Conservation (phyloP, 2,888 invertebrate genomes). For the Apocheima hispidaria region DNA sequence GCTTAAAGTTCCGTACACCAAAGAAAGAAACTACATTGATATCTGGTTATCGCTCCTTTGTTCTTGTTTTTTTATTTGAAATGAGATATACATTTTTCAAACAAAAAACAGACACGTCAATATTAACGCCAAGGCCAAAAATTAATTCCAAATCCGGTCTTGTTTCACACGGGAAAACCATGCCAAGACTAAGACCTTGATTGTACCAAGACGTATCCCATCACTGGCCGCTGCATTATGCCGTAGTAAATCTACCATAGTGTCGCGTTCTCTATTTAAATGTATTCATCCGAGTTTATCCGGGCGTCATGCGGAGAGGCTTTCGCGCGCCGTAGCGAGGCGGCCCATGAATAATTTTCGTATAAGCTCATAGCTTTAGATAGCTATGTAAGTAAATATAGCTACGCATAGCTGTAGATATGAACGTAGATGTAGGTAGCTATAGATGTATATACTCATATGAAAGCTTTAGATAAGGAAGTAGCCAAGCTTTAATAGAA, state of each 20-base stretch:
- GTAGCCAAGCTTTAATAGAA: not conserved
- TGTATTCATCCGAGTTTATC: slow-evolving; percentile 84
- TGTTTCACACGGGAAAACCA: too few species aligned
- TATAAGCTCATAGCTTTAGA: slow-evolving; percentile 65
- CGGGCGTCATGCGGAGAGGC: slow-evolving; percentile 80
- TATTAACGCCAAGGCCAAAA: not conserved
- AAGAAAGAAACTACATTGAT: too few species aligned
- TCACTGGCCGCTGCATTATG: slow-evolving; percentile 69
- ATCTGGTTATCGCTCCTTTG: too few species aligned
- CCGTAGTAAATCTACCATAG: slow-evolving; percentile 78
- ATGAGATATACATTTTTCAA: too few species aligned
- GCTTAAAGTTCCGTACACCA: too few species aligned
- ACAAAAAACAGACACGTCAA: not conserved
- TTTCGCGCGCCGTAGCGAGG: slow-evolving; percentile 70
- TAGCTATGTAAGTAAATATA: slow-evolving; percentile 44
- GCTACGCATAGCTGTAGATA: slow-evolving; percentile 24
- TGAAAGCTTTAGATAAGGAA: slow-evolving; percentile 9
- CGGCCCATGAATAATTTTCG: slow-evolving; percentile 78
- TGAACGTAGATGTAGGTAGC: slow-evolving; percentile 19
- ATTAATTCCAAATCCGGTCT: not conserved
- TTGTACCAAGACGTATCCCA: slow-evolving; percentile 31
- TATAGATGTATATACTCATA: slow-evolving; percentile 2
- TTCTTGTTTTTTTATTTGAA: too few species aligned
- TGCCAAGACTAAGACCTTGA: not conserved
- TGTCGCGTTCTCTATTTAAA: slow-evolving; percentile 85